Percentiles rank a stretch among this genome's conserved stretches.
These are phyloP conservation scores for Drosophila nigricruria DNA, from an alignment of 2,888 invertebrate genomes.

Conservation along the genomic window DNA sequence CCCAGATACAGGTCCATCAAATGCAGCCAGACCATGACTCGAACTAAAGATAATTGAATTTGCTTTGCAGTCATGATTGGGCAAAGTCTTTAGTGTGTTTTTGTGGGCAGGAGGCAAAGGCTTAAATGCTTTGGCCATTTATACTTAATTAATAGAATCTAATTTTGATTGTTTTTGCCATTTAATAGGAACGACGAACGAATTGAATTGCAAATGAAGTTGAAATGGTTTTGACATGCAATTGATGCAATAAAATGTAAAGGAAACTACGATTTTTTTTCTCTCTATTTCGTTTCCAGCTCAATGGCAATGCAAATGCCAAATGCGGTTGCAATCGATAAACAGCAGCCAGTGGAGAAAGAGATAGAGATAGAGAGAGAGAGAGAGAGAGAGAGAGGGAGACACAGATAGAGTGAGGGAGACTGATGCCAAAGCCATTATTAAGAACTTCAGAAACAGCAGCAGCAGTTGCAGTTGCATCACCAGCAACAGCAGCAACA, in stretches of 20 bases:
- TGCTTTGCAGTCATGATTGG: neutral
- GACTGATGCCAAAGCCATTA: conserved; percentile 9
- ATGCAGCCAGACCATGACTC: neutral
- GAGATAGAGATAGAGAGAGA: neutral
- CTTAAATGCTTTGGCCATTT: conserved; percentile 7
- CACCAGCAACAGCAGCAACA: conserved; percentile 10
- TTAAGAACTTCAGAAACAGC: conserved; percentile 15
- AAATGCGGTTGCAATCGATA: conserved; percentile 47
- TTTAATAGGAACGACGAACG: neutral
- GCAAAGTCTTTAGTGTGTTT: neutral
- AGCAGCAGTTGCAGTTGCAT: conserved; percentile 3
- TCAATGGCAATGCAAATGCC: conserved; percentile 33
- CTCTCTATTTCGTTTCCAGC: conserved; percentile 12
- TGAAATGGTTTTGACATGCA: conserved; percentile 21
- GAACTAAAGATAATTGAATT: neutral
- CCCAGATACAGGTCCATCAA: neutral
- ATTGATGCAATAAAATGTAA: conserved; percentile 28
- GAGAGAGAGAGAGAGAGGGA: neutral
- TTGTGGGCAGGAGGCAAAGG: neutral
- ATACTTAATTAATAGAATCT: neutral
- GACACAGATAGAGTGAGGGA: neutral
- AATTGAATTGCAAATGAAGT: conserved; percentile 7
- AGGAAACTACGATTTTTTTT: conserved; percentile 17
- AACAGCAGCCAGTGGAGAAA: conserved; percentile 1
- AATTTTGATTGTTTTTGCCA: conserved; percentile 1